Evolutionary conservation across 2,888 invertebrate species (phyloP).

Genomic region (Podabrus alpinus): DNA sequence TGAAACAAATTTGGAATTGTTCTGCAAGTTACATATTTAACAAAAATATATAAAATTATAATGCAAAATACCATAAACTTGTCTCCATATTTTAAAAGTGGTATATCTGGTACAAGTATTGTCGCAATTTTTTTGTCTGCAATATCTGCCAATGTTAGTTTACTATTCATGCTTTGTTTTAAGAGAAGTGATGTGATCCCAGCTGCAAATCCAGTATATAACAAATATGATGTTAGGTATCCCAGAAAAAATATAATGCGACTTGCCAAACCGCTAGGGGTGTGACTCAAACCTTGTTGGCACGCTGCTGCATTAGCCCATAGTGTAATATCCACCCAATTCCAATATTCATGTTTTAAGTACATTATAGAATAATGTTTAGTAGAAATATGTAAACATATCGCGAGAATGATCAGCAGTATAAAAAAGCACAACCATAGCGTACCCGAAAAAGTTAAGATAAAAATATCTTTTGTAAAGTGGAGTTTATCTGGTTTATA

Average conservation of each 20-base stretch:
- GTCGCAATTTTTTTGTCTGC: slow-evolving; percentile 29
- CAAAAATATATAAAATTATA: not conserved
- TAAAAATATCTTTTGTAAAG: slow-evolving; percentile 47
- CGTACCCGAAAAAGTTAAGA: slow-evolving; percentile 46
- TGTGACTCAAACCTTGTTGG: slow-evolving; percentile 48
- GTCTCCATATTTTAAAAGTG: not conserved
- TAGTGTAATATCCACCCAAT: slow-evolving; percentile 48
- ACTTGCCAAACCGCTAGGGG: slow-evolving; percentile 44
- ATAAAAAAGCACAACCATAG: slow-evolving; percentile 46
- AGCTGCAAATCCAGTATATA: slow-evolving; percentile 50
- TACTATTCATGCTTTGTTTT: slow-evolving; percentile 37
- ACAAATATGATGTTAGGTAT: slow-evolving; percentile 45
- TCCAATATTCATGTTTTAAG: slow-evolving; percentile 39
- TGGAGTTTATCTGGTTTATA: slow-evolving; percentile 41
- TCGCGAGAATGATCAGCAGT: slow-evolving; percentile 40
- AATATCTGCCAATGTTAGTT: slow-evolving; percentile 31
- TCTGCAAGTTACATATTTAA: slow-evolving; percentile 12
- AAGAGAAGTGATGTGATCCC: slow-evolving; percentile 48
- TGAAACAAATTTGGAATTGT: slow-evolving; percentile 11
- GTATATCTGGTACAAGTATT: not conserved
- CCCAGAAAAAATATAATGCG: slow-evolving; percentile 45
- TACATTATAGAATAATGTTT: slow-evolving; percentile 37
- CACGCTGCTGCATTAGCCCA: slow-evolving; percentile 52
- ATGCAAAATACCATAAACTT: not conserved
- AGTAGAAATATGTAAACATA: slow-evolving; percentile 42